These are phyloP conservation scores for Macrotis lagotis DNA, from an alignment of 2,113 vertebrate species.

Conservation along the genomic window DNA sequence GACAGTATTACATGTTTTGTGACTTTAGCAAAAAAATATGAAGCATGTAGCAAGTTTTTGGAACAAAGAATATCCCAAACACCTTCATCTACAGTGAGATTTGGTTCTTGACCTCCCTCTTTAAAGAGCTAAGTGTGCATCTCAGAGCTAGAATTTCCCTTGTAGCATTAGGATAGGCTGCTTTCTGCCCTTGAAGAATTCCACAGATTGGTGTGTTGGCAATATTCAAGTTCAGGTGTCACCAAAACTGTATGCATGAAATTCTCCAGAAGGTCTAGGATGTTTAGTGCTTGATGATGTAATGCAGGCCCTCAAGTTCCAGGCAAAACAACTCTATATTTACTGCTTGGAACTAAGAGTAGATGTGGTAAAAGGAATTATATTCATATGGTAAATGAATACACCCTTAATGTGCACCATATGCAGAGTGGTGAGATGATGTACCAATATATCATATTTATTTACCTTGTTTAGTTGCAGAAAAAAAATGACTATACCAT, in stretches of 20 bases:
- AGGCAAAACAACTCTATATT: constrained; percentile 83
- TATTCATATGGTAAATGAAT: constrained; percentile 88
- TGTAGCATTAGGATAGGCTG: neutral
- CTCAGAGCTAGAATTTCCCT: neutral
- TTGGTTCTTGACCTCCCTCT: neutral
- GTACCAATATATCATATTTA: constrained; percentile 89
- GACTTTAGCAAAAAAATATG: neutral
- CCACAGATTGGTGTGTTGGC: constrained; percentile 56
- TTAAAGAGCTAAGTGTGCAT: neutral
- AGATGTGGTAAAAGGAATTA: constrained; percentile 85
- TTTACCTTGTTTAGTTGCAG: constrained; percentile 86
- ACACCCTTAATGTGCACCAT: constrained; percentile 85
- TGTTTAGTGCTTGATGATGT: constrained; percentile 81
- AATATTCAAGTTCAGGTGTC: constrained; percentile 70
- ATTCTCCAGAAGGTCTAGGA: constrained; percentile 80
- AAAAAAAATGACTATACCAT: constrained; percentile 82
- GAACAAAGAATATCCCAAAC: neutral
- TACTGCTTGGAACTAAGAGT: constrained; percentile 82
- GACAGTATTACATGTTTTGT: neutral
- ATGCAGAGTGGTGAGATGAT: constrained; percentile 83
- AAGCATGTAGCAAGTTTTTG: neutral
- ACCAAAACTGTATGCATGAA: constrained; percentile 71
- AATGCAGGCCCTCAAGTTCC: constrained; percentile 76
- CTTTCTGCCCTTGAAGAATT: constrained; percentile 55
- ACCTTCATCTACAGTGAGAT: neutral